Evolutionary conservation across 2,888 invertebrate species (phyloP), one percentile per base, ranked within the genome.

Genomic region (Habrosyne pyritoides): DNA sequence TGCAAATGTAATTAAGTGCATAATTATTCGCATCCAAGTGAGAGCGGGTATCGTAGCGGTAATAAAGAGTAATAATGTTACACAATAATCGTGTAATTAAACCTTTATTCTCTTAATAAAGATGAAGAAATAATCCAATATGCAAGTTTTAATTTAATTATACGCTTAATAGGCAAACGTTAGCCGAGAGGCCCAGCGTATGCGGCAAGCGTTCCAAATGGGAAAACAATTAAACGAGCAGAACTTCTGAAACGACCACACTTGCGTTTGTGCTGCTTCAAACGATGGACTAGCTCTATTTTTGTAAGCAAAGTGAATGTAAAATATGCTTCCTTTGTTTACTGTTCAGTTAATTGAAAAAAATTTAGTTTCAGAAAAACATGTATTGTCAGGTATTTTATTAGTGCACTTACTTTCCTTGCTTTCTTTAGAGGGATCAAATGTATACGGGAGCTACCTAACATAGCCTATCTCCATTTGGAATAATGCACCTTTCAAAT

Each of bases 71-170:
- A 26, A 48, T 28, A 50, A 50, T 50, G 50, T 28, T 28, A 50
- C 28, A 28, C 50, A 28, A 28, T 50, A 50, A 50, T 50, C 10
- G 50, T 50, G 33, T 36, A 54, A 54, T 54, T 24, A 54, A 49
- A 54, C 21, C 36, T 53, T 51, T 51, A 46, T 54, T 47, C 24
- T 53, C 46, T 53, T 46, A 56, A 54, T 55, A 55, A 53, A 57
- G 54, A 61, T 58, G 58, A 54, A 61, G 62, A 55, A 66, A 58
- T 58, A 63, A 63, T 57, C 63, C 67, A 64, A 82, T 68, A 68
- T 71, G 66, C 64, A 65, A 67, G 63, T 61, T 73, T 67, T 72
- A 73, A 76, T 86, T 79, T 74, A 83, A 85, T 85, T 84, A 81
- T 77, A 73, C 57, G 56, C 61, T 63, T 74, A 72, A 69, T 75